Base-by-base conservation (phyloP, 2,113 vertebrate species). In the Numenius arquata region DNA sequence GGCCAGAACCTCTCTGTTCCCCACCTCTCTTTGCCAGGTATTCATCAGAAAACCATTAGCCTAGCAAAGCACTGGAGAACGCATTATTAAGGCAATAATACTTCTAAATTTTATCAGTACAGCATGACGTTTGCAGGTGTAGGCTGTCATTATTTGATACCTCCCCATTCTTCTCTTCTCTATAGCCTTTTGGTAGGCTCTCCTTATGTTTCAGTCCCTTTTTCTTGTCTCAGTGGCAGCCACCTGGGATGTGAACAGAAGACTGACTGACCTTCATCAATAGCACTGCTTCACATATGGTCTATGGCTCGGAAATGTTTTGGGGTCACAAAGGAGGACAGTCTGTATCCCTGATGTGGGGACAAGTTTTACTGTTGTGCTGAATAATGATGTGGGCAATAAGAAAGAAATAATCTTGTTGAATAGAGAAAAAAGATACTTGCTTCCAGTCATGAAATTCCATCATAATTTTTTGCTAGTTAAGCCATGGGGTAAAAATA, bases 151-250 rank as follows among this genome's bases (percentile, higher is more conserved):
- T 73, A 84, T 86, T 68, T 85, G 93, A 95, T 91, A 91, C 41
- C 22, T 76, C 12, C n/a, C 38, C 38, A 83, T 92, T 96, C 93
- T 96, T 96, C 32, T 71, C 58, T 32, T 62, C 50, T 84, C 40
- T 66, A 22, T 26, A 74, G 63, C n/a, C 27, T 84, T 91, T 94
- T 63, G 11, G 84, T 23, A 72, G 52, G 8, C 30, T 75, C 71
- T 95, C 9, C 93, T 97, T 90, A 76, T n/a, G 40, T 97, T 97
- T 97, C 96, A 63, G 36, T 58, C 7, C 21, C 62, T 66, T 89
- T 83, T 93, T 78, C 34, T 52, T 65, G 11, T 80, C 80, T 78
- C 73, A 17, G 0, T 62, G 65, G 63, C 73, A 93, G 73, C 48
- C 89, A 85, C 48, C 38, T 85, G 95, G 41, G 45, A 81, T 79